Base-by-base conservation (phyloP, 2,113 vertebrate species). In the Pygoscelis adeliae region DNA sequence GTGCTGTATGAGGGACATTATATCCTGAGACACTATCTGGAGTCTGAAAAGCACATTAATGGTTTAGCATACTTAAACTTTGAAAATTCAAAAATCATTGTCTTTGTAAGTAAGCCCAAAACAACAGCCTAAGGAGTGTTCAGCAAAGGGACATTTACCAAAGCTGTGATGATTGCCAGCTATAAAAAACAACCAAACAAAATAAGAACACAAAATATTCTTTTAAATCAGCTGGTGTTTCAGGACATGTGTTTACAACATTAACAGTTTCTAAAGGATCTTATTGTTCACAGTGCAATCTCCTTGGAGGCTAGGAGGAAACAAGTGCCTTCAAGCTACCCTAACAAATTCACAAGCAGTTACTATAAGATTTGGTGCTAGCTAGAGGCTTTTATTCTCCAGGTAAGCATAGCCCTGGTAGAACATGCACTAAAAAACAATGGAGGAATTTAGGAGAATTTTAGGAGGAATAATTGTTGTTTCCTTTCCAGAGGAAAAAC, bases 1-100 rank as follows among this genome's bases (percentile, higher is more conserved):
- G 2, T 59, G 15, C 50, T 84, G 5, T 42, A 36, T 46, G n/a
- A 9, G 0, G 0, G 62, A 18, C 0, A 0, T 34, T 58, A 3
- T 55, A 76, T 72, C 52, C 67, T 23, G 20, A 63, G 44, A 36
- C 19, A 59, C 25, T 18, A 63, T 36, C 12, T 83, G 44, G 62
- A 67, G 26, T 49, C 26, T 3, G 3, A 62, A 83, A 91, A 69
- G 6, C 13, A 67, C 14, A 30, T 72, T 63, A 50, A 69, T 13
- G 42, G 30, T 50, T 91, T 62, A 61, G 21, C 52, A 34, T 53
- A n/a, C 22, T 38, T 36, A 36, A 62, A 50, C 23, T 78, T 47
- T 52, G 25, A 52, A 71, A 93, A 23, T 13, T 83, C 50, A n/a
- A 34, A 83, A 78, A 17, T 16, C 6, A 2, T 72, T 1, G 1